These are phyloP conservation scores for Hippasteria phrygiana DNA, from an alignment of 53 echinoderm and acorn worm genomes.

Conservation along the genomic window DNA sequence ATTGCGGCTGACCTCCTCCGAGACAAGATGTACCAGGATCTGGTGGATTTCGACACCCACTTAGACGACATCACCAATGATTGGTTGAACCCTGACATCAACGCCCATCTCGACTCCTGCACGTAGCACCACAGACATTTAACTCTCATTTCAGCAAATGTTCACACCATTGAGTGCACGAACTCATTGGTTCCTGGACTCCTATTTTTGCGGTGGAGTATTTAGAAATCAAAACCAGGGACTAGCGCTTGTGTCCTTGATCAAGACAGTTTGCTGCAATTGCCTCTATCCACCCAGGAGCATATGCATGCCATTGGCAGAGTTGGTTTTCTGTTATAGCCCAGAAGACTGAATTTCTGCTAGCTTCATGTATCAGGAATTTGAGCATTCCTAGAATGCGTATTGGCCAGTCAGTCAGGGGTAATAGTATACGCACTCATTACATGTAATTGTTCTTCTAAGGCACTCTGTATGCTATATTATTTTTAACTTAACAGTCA, in stretches of 20 bases:
- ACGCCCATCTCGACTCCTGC: conserved; percentile 63
- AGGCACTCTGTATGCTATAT: too few relatives aligned
- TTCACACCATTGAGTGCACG: background rate
- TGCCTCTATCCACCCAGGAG: conserved; percentile 1
- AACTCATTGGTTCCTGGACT: background rate
- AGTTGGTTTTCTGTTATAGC: too few relatives aligned
- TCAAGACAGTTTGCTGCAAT: background rate
- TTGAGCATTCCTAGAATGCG: background rate
- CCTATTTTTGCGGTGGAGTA: background rate
- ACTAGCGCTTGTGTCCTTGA: background rate
- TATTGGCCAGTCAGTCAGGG: background rate
- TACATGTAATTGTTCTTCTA: too few relatives aligned
- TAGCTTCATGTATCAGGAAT: background rate
- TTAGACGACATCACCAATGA: conserved; percentile 90
- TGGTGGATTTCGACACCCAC: conserved; percentile 93
- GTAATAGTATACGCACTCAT: background rate
- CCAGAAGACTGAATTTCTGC: too few relatives aligned
- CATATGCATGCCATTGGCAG: background rate
- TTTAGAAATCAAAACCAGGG: background rate
- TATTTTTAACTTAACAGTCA: too few relatives aligned
- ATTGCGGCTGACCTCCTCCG: conserved; percentile 73
- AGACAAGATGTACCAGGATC: conserved; percentile 68
- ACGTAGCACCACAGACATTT: conserved; percentile 11
- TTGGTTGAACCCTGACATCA: conserved; percentile 88
- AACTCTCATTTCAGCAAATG: background rate